Conservation (phyloP, 2,888 invertebrate genomes). For the Drosophila parthenogenetica region DNA sequence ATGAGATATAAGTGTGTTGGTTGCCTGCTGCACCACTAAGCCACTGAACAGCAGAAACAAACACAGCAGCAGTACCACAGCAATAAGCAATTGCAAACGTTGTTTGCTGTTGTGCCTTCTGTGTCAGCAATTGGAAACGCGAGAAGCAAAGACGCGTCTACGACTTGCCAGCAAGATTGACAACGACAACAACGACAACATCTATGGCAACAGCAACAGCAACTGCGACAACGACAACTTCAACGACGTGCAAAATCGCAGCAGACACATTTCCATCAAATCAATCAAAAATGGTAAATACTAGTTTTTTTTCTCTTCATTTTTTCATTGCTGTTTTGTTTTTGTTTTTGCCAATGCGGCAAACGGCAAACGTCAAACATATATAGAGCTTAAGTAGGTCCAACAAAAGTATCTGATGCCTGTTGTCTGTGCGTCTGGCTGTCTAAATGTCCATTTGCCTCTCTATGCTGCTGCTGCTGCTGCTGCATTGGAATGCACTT, state of each 20-base stretch:
- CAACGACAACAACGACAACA: constrained; percentile 19
- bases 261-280: constrained; percentile 82
- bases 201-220: constrained; percentile 13
- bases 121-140: constrained; percentile 64
- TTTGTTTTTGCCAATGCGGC: constrained; percentile 53
- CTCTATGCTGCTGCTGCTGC: constrained; percentile 36
- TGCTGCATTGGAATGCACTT: constrained; percentile 74
- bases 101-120: constrained; percentile 40
- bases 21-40: constrained; percentile 12
- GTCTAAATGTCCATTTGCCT: constrained; percentile 36
- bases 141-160: constrained; percentile 32
- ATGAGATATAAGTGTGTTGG: constrained; percentile 73
- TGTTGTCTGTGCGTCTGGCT: constrained; percentile 38
- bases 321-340: constrained; percentile 10
- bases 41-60: not conserved
- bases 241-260: constrained; percentile 58
- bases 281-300: constrained; percentile 82
- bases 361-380: constrained; percentile 58
- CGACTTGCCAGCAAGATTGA: constrained; percentile 35
- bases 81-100: constrained; percentile 36
- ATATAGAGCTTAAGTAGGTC: constrained; percentile 78
- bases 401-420: constrained; percentile 75
- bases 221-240: constrained; percentile 24
- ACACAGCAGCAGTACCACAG: constrained; percentile 3
- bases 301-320: constrained; percentile 67